Conservation (phyloP, 1,140 invertebrate genomes). For the Nymphalis io region DNA sequence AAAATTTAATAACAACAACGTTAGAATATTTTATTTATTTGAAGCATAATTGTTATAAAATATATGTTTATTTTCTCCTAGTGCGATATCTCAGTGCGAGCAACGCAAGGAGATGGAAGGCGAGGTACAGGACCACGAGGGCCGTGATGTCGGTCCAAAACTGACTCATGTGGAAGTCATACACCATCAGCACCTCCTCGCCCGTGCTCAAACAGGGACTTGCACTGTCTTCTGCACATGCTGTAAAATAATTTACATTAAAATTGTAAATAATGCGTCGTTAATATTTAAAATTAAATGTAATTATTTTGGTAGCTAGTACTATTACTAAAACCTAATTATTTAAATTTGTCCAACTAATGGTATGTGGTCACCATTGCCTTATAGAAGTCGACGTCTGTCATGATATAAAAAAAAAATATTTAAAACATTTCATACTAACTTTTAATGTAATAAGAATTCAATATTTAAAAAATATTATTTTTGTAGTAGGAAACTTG, state of each 20-base stretch:
- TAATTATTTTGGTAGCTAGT: too few species aligned
- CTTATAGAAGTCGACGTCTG: too few species aligned
- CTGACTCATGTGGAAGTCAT: conserved; percentile 85
- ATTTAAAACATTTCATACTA: too few species aligned
- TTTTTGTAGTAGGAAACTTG: too few species aligned
- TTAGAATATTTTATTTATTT: not conserved
- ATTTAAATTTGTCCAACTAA: too few species aligned
- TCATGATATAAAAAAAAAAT: too few species aligned
- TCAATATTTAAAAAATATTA: too few species aligned
- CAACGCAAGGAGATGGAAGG: conserved; percentile 87
- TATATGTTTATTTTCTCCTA: conserved; percentile 78
- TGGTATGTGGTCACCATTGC: too few species aligned
- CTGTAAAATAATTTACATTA: conserved; percentile 74
- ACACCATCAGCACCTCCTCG: conserved; percentile 85
- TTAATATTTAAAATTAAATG: too few species aligned
- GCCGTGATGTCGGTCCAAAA: conserved; percentile 84
- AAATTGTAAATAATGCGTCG: not conserved
- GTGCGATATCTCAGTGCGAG: conserved; percentile 84
- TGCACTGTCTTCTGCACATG: conserved; percentile 80
- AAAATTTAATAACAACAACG: conserved; percentile 16
- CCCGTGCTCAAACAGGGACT: conserved; percentile 88
- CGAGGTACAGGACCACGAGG: conserved; percentile 84
- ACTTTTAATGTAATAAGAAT: too few species aligned
- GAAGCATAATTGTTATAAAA: not conserved
- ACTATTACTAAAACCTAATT: too few species aligned